Evolutionary conservation across 2,113 vertebrate genomes (phyloP), one percentile per base, ranked within the genome.

Genomic region (Cichladusa arquata): DNA sequence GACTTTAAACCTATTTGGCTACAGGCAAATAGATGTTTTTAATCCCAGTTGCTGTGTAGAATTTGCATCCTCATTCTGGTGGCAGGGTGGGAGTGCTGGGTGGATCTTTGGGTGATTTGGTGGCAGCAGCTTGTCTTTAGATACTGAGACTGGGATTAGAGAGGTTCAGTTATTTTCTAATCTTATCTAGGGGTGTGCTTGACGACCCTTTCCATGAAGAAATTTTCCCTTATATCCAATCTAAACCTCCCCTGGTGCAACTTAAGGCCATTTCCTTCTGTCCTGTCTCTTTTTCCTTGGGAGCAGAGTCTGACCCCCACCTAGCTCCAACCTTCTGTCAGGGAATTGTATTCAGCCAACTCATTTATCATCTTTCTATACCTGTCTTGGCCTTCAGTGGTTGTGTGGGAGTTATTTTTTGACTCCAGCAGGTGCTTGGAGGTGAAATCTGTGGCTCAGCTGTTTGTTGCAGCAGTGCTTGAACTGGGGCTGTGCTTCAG

Each of bases 1-100:
- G 77, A 29, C 51, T 86, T 93, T 81, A 91, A 94, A 93, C 83
- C 79, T 80, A 36, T 92, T 90, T 60, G 78, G n/a, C 48, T 73
- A 6, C 78, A 92, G 67, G 64, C 33, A 87, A 53, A 38, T 40
- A n/a, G 40, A 81, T 77, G 86, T 45, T 85, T 80, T 79, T 92
- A 89, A 94, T 95, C 93, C 85, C 76, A 36, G 73, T 47, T 2
- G 2, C 85, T 0, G 0, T 88, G 95, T 53, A 79, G 42, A 69
- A 78, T 89, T 82, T 83, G 47, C 47, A 26, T 81, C 42, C 66
- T 42, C 5, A 0, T 86, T 42, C 47, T 0, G 0, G 8, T 45
- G 40, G n/a, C 42, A 23, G 79, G 65, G 36, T 42, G 65, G 61
- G 40, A 78, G 36, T 65, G 42, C 51, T 2, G 1, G 31, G 54